phyloP scores from a whole-genome alignment of 2,797 vertebrate genomes.

The Xenopus petersii region DNA sequence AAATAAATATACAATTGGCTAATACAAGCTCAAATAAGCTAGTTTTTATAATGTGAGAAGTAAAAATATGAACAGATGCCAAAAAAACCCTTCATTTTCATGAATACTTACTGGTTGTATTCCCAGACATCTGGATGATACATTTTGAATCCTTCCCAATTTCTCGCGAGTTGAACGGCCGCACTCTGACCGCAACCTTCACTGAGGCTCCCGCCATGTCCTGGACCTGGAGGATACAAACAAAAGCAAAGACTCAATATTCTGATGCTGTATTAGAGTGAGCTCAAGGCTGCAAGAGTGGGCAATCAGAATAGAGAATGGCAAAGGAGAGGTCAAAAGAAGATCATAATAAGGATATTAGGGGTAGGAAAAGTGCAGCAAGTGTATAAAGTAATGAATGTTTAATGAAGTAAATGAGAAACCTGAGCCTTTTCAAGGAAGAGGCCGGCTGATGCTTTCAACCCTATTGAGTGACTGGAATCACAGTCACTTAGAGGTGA shows the following conservation, averaged over 20 bases:
- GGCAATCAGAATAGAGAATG: not conserved
- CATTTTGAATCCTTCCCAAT: constrained; percentile 91
- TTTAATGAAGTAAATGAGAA: constrained; percentile 9
- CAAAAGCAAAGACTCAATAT: not conserved
- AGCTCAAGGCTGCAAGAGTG: constrained; percentile 1
- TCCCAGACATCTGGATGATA: constrained; percentile 97
- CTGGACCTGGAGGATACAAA: constrained; percentile 32
- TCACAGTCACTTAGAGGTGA: too few species aligned
- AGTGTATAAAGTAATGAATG: constrained; percentile 3
- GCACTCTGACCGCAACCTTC: constrained; percentile 96
- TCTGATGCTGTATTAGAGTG: not conserved
- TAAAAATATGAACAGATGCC: too few species aligned
- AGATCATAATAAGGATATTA: not conserved
- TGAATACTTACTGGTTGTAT: constrained; percentile 91
- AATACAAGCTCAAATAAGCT: too few species aligned
- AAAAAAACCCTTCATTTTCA: too few species aligned
- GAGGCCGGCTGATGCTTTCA: not conserved
- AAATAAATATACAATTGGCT: too few species aligned
- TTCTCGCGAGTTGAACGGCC: constrained; percentile 96
- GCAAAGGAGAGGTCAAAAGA: not conserved
- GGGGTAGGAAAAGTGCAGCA: constrained; percentile 3
- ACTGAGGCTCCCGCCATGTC: constrained; percentile 94
- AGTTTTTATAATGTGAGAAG: too few species aligned
- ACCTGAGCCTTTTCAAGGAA: not conserved
- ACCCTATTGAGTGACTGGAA: too few species aligned